Evolutionary conservation across 2,888 invertebrate genomes (phyloP).

Genomic region (Noctua janthina): DNA sequence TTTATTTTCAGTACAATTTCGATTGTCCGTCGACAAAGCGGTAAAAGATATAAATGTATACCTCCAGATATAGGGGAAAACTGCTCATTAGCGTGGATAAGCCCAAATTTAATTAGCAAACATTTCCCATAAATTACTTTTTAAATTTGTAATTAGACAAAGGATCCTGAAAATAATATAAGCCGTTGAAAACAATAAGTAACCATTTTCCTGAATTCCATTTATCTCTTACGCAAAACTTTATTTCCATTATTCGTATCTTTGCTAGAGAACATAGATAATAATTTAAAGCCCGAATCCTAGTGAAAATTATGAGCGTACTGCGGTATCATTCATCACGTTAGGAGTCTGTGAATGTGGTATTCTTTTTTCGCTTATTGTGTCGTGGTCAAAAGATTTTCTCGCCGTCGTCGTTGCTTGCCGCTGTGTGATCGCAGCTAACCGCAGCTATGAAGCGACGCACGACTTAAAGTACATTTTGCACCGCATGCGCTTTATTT

Average conservation of each 20-base stretch:
- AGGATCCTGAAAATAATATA: not conserved
- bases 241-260: conserved; percentile 15
- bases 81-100: not conserved
- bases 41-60: not conserved
- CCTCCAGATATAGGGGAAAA: not conserved
- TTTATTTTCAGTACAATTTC: conserved; percentile 57
- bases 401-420: conserved; percentile 48
- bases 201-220: not conserved
- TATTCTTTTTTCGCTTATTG: conserved; percentile 44
- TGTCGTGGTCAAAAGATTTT: conserved; percentile 61
- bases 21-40: conserved; percentile 38
- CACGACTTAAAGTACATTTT: conserved; percentile 65
- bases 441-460: conserved; percentile 64
- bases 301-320: conserved; percentile 45
- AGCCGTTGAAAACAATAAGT: not conserved
- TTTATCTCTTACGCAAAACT: conserved; percentile 1
- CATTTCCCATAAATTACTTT: not conserved
- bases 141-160: not conserved
- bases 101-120: not conserved
- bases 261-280: conserved; percentile 28
- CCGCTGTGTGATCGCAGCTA: conserved; percentile 59
- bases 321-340: conserved; percentile 41
- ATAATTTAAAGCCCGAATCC: conserved; percentile 32
- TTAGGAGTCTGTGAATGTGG: conserved; percentile 18
- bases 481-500: conserved; percentile 67